phyloP scores from a whole-genome alignment of 2,888 invertebrate species.

The Ceramica pisi region DNA sequence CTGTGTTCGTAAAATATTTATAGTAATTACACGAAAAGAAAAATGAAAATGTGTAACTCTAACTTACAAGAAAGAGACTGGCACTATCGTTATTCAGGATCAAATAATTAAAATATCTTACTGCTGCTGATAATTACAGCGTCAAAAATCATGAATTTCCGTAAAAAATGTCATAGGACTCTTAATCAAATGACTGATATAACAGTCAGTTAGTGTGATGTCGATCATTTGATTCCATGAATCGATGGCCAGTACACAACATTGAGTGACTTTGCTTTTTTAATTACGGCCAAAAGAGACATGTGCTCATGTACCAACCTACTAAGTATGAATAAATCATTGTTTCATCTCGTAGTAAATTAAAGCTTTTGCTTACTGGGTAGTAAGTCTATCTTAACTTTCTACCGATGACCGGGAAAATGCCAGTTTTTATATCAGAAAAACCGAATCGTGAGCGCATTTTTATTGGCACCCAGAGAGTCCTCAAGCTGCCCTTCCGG shows the following conservation, averaged over 20 bases:
- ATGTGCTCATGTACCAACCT: not conserved
- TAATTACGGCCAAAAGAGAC: not conserved
- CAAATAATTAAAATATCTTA: too few species aligned
- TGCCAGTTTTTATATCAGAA: not conserved
- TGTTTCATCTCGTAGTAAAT: not conserved
- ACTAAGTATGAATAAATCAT: constrained; percentile 1
- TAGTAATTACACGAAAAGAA: too few species aligned
- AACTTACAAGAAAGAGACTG: too few species aligned
- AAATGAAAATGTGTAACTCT: too few species aligned
- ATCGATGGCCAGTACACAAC: not conserved
- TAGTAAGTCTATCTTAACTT: not conserved
- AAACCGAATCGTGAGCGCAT: not conserved
- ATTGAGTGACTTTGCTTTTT: not conserved
- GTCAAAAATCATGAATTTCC: too few species aligned
- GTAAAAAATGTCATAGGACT: too few species aligned
- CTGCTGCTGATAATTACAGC: too few species aligned
- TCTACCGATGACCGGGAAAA: not conserved
- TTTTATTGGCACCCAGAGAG: not conserved
- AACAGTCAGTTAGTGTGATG: too few species aligned
- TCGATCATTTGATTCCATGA: too few species aligned
- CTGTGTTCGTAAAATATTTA: too few species aligned
- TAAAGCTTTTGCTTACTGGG: not conserved
- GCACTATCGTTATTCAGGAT: too few species aligned
- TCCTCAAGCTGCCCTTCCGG: not conserved
- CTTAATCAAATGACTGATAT: too few species aligned